Percentiles rank a stretch among this genome's conserved stretches.
Evolutionary conservation across 2,797 vertebrate species (phyloP).

Genomic region (Tangara arthus): DNA sequence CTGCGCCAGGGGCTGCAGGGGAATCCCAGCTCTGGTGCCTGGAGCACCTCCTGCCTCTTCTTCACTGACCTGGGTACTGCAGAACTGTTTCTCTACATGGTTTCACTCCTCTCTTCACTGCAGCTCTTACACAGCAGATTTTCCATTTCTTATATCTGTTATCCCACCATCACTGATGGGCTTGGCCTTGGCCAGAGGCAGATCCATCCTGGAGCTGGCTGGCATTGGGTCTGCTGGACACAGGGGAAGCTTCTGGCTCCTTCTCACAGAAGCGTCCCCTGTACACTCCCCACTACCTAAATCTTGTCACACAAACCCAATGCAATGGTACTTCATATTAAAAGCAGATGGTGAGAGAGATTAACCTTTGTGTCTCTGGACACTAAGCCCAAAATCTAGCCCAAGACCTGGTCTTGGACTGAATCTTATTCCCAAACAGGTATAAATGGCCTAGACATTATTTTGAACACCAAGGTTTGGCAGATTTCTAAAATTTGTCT

Average conservation of each 20-base stretch:
- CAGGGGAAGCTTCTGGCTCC: background rate
- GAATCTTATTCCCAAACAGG: background rate
- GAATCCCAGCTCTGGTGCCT: background rate
- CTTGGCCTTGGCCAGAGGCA: background rate
- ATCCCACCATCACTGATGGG: no score
- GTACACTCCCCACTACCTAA: background rate
- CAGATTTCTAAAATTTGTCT: background rate
- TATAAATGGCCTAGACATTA: background rate
- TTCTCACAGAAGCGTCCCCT: background rate
- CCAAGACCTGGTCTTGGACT: background rate
- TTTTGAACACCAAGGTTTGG: background rate
- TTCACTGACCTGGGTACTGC: background rate
- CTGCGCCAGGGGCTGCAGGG: background rate
- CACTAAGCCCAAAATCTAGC: background rate
- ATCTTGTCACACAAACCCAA: background rate
- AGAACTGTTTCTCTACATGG: rapidly evolving
- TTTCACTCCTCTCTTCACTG: background rate
- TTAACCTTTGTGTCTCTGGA: background rate
- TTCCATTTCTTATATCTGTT: background rate
- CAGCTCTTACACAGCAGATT: background rate
- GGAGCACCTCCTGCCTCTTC: background rate
- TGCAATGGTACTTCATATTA: background rate
- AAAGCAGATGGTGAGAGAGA: background rate
- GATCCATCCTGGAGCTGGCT: background rate
- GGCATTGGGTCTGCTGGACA: background rate